phyloP scores from a whole-genome alignment of 2,113 vertebrate species.

The Rhynchomys soricoides region DNA sequence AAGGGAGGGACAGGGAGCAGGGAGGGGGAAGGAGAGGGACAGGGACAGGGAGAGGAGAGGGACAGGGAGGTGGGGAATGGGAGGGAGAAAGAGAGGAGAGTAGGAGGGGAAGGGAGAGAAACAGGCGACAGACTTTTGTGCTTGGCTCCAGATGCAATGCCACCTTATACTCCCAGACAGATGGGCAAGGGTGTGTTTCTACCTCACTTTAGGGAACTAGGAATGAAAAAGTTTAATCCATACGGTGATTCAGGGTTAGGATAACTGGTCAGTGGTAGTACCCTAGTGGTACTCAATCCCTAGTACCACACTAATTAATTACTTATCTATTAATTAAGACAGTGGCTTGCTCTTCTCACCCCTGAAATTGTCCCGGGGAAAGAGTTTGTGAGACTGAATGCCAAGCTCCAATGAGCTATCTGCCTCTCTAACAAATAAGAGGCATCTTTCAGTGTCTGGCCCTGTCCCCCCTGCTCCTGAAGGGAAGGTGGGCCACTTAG shows the following conservation, averaged over 20 bases:
- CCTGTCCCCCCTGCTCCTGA: neutral
- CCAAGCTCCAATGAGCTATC: neutral
- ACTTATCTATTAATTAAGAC: neutral
- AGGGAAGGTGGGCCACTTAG: neutral
- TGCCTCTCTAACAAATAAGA: neutral
- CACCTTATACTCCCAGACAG: neutral
- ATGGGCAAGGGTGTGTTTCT: neutral
- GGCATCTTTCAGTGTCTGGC: neutral
- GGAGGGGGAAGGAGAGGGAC: no score
- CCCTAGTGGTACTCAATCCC: no score
- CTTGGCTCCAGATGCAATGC: neutral
- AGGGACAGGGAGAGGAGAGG: no score
- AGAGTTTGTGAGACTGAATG: neutral
- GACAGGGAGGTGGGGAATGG: neutral
- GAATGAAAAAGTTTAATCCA: neutral
- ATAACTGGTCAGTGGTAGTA: no score
- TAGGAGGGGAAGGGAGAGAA: neutral
- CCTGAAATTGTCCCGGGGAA: neutral
- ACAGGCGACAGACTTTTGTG: neutral
- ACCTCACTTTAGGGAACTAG: neutral
- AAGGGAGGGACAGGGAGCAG: no score
- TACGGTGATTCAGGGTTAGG: neutral
- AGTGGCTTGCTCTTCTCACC: neutral
- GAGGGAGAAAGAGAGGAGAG: neutral
- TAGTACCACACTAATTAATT: neutral